These are phyloP conservation scores for Trachurus trachurus DNA, from an alignment of 2,797 vertebrate genomes.

Conservation along the genomic window DNA sequence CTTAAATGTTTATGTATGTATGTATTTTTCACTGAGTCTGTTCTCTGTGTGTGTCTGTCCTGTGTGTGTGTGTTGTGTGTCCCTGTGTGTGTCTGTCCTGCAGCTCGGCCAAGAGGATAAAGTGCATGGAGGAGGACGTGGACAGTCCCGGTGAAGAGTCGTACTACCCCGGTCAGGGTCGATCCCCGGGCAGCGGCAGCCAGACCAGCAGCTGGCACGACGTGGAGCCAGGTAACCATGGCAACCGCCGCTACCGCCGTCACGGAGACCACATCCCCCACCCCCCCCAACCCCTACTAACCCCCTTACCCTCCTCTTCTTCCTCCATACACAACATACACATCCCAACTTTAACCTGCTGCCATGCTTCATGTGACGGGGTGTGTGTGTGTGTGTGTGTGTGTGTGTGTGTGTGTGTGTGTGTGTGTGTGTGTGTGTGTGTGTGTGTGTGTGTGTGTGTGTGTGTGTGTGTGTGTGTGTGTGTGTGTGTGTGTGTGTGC, in stretches of 20 bases:
- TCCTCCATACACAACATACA: constrained; percentile 45
- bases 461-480: neutral
- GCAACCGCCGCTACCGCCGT: too few species aligned
- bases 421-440: constrained; percentile 1
- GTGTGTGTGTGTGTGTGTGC: constrained; percentile 1
- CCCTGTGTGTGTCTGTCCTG: constrained; percentile 44
- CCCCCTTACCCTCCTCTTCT: neutral
- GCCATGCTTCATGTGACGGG: constrained; percentile 35
- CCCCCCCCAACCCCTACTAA: neutral
- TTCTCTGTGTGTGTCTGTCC: too few species aligned
- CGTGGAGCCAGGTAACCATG: constrained; percentile 96
- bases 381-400: neutral
- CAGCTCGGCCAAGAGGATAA: constrained; percentile 98
- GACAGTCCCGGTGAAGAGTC: constrained; percentile 98
- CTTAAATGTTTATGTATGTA: too few species aligned
- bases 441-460: neutral
- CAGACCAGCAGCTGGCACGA: constrained; percentile 98
- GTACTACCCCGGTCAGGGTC: constrained; percentile 95
- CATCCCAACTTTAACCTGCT: constrained; percentile 55
- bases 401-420: neutral
- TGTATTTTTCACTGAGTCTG: too few species aligned
- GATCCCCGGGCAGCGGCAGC: constrained; percentile 95
- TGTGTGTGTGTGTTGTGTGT: neutral
- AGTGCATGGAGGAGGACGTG: constrained; percentile 98
- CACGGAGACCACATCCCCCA: neutral